A percentile compares a stretch with the other conserved stretches of the same genome.
phyloP scores from a whole-genome alignment of 1,140 invertebrate genomes.

The Geopemphigus sp. region DNA sequence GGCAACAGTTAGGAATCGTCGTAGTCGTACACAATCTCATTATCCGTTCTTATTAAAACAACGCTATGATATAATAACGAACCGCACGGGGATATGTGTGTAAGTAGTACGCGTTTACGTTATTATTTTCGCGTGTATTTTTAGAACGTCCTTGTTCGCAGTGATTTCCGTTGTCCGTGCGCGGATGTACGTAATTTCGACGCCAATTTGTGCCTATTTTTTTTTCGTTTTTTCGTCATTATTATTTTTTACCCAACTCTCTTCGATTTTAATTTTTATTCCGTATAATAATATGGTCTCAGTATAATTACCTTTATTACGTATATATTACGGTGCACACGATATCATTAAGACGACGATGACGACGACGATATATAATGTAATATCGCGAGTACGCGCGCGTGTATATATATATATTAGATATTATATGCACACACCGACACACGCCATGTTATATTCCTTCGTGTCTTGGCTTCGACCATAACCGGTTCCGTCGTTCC shows the following conservation, averaged over 20 bases:
- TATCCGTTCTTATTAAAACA: too few relatives aligned
- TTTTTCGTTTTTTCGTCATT: background rate
- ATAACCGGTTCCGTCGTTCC: conserved; percentile 30
- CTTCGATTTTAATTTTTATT: conserved; percentile 10
- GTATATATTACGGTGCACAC: background rate
- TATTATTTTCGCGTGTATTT: conserved; percentile 30
- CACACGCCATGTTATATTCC: background rate
- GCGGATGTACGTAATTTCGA: conserved; percentile 25
- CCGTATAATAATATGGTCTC: background rate
- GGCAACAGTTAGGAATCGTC: too few relatives aligned
- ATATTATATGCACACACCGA: background rate
- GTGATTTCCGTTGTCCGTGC: conserved; percentile 2
- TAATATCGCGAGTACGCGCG: too few relatives aligned
- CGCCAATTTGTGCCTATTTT: conserved; percentile 16
- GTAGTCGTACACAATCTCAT: too few relatives aligned
- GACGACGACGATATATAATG: too few relatives aligned
- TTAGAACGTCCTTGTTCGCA: conserved; percentile 35
- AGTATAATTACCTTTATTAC: conserved; percentile 35
- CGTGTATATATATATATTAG: too few relatives aligned
- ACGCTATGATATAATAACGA: too few relatives aligned
- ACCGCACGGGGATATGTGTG: too few relatives aligned
- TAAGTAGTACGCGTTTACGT: background rate
- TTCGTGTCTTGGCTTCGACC: background rate
- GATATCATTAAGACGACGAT: conserved; percentile 42
- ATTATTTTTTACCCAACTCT: background rate